Percentiles rank a stretch among this genome's conserved stretches.
These are phyloP conservation scores for Urocitellus parryii DNA, from an alignment of 2,113 vertebrate species.

Conservation along the genomic window DNA sequence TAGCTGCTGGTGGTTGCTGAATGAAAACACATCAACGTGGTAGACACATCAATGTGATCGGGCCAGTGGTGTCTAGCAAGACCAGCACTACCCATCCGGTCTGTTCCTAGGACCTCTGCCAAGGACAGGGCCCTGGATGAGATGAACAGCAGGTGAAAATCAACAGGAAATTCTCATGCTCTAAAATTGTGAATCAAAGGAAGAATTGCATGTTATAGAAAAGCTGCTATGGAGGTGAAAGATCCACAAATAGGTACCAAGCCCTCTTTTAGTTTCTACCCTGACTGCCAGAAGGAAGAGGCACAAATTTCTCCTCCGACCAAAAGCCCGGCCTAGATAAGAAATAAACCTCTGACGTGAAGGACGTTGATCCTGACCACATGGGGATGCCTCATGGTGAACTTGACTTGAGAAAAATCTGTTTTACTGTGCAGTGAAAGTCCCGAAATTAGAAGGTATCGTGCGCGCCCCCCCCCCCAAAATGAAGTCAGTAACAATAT, in stretches of 20 bases:
- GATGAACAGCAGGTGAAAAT: background rate
- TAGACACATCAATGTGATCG: background rate
- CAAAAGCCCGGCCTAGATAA: background rate
- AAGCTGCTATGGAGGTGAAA: background rate
- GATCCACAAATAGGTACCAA: background rate
- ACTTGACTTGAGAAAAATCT: slow-evolving; percentile 50
- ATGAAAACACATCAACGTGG: background rate
- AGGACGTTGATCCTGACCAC: background rate
- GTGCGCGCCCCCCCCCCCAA: background rate
- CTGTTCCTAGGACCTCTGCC: background rate
- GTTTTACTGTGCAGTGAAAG: slow-evolving; percentile 47
- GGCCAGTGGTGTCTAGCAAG: background rate
- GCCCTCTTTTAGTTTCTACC: background rate
- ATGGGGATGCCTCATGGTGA: background rate
- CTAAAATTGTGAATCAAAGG: background rate
- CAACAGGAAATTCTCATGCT: background rate
- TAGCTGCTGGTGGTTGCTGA: background rate
- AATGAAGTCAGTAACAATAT: slow-evolving; percentile 70
- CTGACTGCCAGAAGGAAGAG: background rate
- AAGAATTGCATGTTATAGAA: background rate
- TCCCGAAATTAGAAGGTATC: slow-evolving; percentile 54
- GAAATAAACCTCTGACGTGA: slow-evolving; percentile 4
- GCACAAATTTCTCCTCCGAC: background rate
- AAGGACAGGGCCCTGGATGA: background rate
- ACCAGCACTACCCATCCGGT: background rate